Conservation (phyloP, 2,797 vertebrate genomes). For the Cheirogaleus major region DNA sequence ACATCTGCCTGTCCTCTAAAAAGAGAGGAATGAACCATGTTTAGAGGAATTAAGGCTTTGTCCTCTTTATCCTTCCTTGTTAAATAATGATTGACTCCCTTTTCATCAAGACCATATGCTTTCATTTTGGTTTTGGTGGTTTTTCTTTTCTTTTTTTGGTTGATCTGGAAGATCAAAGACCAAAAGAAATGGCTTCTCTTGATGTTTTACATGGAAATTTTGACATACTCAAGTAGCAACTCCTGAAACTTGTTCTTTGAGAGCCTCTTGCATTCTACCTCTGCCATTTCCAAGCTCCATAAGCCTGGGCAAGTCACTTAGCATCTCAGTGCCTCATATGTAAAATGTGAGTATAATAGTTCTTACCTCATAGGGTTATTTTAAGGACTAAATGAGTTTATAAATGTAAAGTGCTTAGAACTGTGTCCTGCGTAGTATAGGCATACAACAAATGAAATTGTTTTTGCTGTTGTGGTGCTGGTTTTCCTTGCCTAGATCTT, state of each 20-base stretch:
- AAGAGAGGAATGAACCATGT: not conserved
- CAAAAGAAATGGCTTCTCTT: not conserved
- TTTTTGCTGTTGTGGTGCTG: not conserved
- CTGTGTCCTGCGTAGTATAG: not conserved
- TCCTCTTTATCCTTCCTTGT: not conserved
- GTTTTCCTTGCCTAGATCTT: not conserved
- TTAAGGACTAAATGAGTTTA: slow-evolving; percentile 40
- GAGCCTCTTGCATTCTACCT: not conserved
- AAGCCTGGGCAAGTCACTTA: not conserved
- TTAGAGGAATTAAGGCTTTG: not conserved
- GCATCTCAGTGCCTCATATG: not conserved
- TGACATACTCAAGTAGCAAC: not conserved
- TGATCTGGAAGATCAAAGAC: slow-evolving; percentile 34
- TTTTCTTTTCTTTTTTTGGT: not conserved
- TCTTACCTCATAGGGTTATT: not conserved
- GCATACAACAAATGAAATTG: not conserved
- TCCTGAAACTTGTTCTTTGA: slow-evolving; percentile 31
- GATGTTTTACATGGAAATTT: not conserved
- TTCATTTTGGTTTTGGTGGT: not conserved
- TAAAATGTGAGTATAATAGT: not conserved
- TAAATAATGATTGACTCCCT: not conserved
- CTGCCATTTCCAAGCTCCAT: not conserved
- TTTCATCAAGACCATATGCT: slow-evolving; percentile 3
- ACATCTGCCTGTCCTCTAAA: not conserved
- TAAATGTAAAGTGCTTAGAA: not conserved